These are phyloP conservation scores for Hypercompe scribonia DNA, from an alignment of 2,888 invertebrate genomes.

Conservation along the genomic window DNA sequence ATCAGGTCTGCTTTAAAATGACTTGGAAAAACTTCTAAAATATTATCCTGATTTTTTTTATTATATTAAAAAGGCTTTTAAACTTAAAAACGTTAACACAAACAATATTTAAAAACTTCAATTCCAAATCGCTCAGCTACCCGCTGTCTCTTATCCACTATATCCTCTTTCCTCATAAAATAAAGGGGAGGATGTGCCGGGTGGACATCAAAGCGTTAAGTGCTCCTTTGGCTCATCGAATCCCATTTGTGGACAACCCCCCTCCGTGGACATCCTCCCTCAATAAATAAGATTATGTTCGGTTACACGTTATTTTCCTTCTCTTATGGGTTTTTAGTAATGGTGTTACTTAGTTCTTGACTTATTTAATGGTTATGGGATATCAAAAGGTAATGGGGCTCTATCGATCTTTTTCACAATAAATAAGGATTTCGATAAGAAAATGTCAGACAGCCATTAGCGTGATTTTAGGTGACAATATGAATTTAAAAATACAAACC, in stretches of 20 bases:
- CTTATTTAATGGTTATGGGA: constrained; percentile 51
- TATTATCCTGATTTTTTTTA: too few species aligned
- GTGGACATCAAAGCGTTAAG: constrained; percentile 86
- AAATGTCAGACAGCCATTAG: not conserved
- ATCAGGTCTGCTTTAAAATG: too few species aligned
- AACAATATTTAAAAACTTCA: too few species aligned
- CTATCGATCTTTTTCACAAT: constrained; percentile 25
- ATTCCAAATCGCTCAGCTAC: not conserved
- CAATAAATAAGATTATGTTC: constrained; percentile 84
- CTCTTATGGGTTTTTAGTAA: constrained; percentile 61
- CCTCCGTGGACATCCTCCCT: constrained; percentile 70
- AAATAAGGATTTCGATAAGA: not conserved
- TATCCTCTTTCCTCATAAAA: constrained; percentile 43
- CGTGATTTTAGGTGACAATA: not conserved
- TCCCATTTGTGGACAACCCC: constrained; percentile 63
- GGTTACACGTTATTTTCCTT: constrained; percentile 61
- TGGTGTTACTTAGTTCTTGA: constrained; percentile 49
- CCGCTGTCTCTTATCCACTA: constrained; percentile 24
- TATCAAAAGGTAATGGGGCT: constrained; percentile 37
- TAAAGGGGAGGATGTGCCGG: constrained; percentile 70
- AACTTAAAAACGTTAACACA: too few species aligned
- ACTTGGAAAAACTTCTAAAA: too few species aligned
- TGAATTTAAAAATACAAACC: not conserved
- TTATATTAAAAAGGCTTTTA: too few species aligned
- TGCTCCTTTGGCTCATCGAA: constrained; percentile 79